Evolutionary conservation across 2,113 vertebrate species (phyloP), one percentile per base, ranked within the genome.

Genomic region (Oxyruncus cristatus): DNA sequence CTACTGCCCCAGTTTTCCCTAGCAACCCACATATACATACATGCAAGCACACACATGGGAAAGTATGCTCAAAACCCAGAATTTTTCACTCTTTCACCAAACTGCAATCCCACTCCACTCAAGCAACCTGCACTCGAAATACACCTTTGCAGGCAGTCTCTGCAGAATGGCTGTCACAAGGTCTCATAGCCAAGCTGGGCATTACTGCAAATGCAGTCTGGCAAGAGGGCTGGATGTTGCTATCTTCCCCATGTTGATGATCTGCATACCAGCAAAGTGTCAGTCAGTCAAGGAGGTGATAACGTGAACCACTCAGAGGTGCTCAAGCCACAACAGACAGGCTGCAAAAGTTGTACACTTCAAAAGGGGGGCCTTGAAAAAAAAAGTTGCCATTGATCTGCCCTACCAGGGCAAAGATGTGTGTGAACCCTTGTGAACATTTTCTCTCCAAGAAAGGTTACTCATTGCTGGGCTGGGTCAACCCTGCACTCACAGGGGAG

Each of bases 401-500:
- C 93, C 94, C 68, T 88, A 75, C 66, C 80, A 86, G 61, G 78
- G 86, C 79, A 61, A 91, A 92, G 65, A 44, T 17, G 24, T 4
- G 30, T 4, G 47, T 67, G 81, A 92, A 90, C 28, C n/a, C 66
- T 65, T 32, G 52, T 15, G 37, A 89, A 85, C 7, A 6, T 68
- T 78, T 89, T 47, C 65, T 89, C 66, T 87, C 89, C 46, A 83
- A 70, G 75, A 59, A 94, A 97, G 94, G 73, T 98, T 92, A 97
- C 65, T 88, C 50, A 72, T 28, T 39, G 82, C 78, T 91, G 88
- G 58, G 53, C 77, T 85, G 13, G 95, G 95, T 87, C 68, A 96
- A 91, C 27, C 14, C 95, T 78, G 91, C 98, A 98, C 93, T 98
- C 97, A 0, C 98, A 98, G 61, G 94, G 97, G 32, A 98, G 86